These are phyloP conservation scores for Benitochromis conjunctus DNA, from an alignment of 2,113 vertebrate genomes.

Conservation along the genomic window DNA sequence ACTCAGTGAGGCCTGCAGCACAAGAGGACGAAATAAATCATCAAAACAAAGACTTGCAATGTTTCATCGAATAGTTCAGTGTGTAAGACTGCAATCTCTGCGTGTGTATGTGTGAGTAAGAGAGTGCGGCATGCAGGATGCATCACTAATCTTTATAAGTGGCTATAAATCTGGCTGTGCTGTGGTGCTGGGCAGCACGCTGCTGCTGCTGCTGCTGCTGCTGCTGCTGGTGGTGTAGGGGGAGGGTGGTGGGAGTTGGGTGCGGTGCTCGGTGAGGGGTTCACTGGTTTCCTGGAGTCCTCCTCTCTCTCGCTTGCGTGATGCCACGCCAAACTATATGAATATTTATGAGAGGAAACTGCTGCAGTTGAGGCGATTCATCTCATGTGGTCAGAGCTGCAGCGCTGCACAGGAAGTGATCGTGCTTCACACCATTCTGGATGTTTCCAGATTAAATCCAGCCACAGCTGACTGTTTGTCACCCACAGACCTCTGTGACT, in stretches of 20 bases:
- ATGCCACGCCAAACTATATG: background rate
- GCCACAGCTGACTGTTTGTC: background rate
- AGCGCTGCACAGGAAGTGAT: background rate
- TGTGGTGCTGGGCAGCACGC: background rate
- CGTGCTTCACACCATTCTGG: background rate
- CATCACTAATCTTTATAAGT: slow-evolving; percentile 62
- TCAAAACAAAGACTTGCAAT: background rate
- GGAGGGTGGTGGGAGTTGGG: background rate
- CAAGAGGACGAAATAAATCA: background rate
- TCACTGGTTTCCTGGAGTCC: slow-evolving; percentile 7
- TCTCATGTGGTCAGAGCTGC: slow-evolving; percentile 19
- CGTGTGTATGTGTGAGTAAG: background rate
- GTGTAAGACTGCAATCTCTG: background rate
- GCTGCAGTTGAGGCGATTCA: slow-evolving; percentile 41
- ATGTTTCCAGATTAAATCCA: slow-evolving; percentile 7
- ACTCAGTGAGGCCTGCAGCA: background rate
- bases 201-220: background rate
- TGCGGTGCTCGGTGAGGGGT: background rate
- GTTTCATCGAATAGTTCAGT: background rate
- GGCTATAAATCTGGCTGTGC: slow-evolving; percentile 53
- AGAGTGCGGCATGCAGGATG: slow-evolving; percentile 21
- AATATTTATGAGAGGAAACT: slow-evolving; percentile 60
- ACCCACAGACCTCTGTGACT: background rate
- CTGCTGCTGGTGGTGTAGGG: background rate
- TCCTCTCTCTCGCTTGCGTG: background rate